Evolutionary conservation across 2,888 invertebrate genomes (phyloP).

Genomic region (Spodoptera littoralis): DNA sequence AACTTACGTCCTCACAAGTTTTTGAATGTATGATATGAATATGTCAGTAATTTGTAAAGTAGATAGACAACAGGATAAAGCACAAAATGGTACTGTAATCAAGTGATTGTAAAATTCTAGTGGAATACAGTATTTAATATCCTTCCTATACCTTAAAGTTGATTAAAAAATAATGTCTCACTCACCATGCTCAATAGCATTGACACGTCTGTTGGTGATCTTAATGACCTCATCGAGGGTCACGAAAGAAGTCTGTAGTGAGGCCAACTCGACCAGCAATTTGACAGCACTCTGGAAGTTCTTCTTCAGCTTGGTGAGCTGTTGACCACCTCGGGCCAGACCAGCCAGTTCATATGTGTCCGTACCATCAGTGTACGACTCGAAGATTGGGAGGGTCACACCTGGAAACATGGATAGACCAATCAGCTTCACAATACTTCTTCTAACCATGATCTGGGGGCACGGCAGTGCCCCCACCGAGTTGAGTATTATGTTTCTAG

Average conservation of each 20-base stretch:
- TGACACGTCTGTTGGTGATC: constrained; percentile 99
- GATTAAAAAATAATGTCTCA: not conserved
- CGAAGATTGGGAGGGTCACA: constrained; percentile 98
- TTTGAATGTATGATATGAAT: too few species aligned
- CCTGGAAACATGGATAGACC: constrained; percentile 86
- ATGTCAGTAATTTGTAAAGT: too few species aligned
- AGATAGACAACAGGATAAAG: too few species aligned
- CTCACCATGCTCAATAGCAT: constrained; percentile 99
- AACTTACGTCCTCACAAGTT: too few species aligned
- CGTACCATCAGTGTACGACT: constrained; percentile 97
- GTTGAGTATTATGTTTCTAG: too few species aligned
- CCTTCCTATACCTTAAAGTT: too few species aligned
- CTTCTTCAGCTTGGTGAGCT: constrained; percentile 98
- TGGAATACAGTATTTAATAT: too few species aligned
- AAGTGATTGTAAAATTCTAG: too few species aligned
- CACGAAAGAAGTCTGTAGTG: constrained; percentile 99
- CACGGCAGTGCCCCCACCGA: too few species aligned
- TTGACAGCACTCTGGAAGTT: constrained; percentile 99
- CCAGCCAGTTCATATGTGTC: constrained; percentile 99
- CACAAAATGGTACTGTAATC: too few species aligned
- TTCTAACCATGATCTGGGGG: too few species aligned
- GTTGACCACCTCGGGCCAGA: constrained; percentile 98
- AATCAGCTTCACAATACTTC: not conserved
- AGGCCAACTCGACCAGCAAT: constrained; percentile 98
- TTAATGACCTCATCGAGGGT: constrained; percentile 99